Evolutionary conservation across 2,888 invertebrate species (phyloP).

Genomic region (Gonocerus acuteangulatus): DNA sequence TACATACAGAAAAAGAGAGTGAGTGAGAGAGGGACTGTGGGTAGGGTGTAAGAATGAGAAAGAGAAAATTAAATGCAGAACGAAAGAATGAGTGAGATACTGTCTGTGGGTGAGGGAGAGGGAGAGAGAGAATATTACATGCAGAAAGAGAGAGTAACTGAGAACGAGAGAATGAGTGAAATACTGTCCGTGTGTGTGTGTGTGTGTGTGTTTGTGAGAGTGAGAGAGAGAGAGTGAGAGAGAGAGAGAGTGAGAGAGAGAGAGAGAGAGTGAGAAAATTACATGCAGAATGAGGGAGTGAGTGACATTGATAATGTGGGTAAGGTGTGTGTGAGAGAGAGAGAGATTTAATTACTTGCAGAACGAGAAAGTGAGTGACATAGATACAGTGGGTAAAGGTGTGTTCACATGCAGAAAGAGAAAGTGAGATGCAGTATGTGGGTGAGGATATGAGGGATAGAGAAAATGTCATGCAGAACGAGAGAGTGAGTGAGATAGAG

Average conservation of each 20-base stretch:
- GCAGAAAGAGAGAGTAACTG: slow-evolving; percentile 1
- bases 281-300: too few relatives aligned
- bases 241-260: slow-evolving; percentile 3
- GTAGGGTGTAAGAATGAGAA: too few relatives aligned
- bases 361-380: background rate
- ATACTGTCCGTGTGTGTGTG: too few relatives aligned
- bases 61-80: too few relatives aligned
- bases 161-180: background rate
- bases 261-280: background rate
- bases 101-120: background rate
- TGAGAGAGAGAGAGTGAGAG: slow-evolving; percentile 5
- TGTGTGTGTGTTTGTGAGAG: background rate
- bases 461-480: background rate
- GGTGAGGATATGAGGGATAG: background rate
- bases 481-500: slow-evolving; percentile 11
- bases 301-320: background rate
- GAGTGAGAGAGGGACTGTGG: background rate
- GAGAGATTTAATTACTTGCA: background rate
- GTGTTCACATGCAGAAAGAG: background rate
- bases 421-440: background rate
- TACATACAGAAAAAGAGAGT: background rate
- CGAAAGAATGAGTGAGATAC: background rate
- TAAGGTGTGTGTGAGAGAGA: slow-evolving; percentile 1
- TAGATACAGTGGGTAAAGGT: background rate
- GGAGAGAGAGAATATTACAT: slow-evolving; percentile 7